A percentile compares a stretch with the other conserved stretches of the same genome.
Evolutionary conservation across 1,140 invertebrate species (phyloP).

Genomic region (Arion vulgaris): DNA sequence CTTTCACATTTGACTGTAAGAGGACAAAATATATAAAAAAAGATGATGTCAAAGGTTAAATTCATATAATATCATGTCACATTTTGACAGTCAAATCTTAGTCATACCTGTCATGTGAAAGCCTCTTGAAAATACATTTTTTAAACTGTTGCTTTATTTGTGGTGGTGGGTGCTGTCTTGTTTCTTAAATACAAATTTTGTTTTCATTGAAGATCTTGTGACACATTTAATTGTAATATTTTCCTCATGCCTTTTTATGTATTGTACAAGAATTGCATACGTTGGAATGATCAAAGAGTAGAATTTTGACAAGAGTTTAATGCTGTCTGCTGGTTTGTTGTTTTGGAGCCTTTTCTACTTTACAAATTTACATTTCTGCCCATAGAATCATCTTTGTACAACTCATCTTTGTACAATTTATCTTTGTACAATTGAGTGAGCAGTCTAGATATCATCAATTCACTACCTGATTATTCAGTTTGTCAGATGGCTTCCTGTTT

Average conservation of each 20-base stretch:
- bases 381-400: not conserved
- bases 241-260: not conserved
- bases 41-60: no score
- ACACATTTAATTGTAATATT: slow-evolving; percentile 3
- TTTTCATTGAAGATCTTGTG: no score
- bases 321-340: not conserved
- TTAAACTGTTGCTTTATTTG: not conserved
- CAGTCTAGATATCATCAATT: no score
- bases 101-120: no score
- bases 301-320: not conserved
- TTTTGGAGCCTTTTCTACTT: slow-evolving; percentile 9
- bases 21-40: no score
- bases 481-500: no score
- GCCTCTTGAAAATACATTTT: not conserved
- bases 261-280: not conserved
- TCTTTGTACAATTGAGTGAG: no score
- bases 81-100: no score
- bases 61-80: no score
- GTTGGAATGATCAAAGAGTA: not conserved
- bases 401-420: no score
- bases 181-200: not conserved
- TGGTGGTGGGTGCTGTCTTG: slow-evolving; percentile 23
- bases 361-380: slow-evolving; percentile 19
- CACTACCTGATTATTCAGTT: no score
- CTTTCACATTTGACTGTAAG: slow-evolving; percentile 10